Conservation (phyloP, 2,797 vertebrate genomes). For the Naso thynnoides region DNA sequence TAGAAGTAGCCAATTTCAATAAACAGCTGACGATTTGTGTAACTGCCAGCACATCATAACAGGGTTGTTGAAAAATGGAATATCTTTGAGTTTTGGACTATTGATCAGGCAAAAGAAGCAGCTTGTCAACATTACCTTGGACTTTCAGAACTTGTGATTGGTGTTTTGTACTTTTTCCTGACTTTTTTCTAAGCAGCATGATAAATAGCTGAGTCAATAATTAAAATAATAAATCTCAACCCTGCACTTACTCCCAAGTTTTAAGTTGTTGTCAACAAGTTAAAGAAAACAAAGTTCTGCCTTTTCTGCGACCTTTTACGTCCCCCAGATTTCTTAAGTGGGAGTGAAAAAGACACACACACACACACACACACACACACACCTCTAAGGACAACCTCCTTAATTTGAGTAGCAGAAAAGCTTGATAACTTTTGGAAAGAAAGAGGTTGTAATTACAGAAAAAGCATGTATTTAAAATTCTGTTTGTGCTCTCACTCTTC, state of each 20-base stretch:
- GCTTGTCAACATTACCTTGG: background rate
- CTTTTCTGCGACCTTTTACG: background rate
- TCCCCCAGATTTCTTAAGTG: background rate
- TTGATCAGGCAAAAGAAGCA: background rate
- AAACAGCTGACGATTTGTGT: too few species aligned
- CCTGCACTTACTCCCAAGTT: background rate
- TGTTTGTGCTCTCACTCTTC: slow-evolving; percentile 26
- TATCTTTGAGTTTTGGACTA: background rate
- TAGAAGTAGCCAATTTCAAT: too few species aligned
- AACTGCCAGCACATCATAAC: too few species aligned
- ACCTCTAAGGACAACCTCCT: background rate
- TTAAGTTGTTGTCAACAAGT: background rate
- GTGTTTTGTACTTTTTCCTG: background rate
- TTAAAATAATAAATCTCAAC: background rate
- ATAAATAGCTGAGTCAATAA: background rate
- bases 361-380: too few species aligned
- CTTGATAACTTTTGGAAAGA: background rate
- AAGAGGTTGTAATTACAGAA: background rate
- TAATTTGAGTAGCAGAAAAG: background rate
- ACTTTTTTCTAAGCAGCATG: background rate
- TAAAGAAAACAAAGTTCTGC: background rate
- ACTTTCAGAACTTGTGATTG: background rate
- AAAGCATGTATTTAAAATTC: slow-evolving; percentile 10
- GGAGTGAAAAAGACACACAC: slow-evolving; percentile 1
- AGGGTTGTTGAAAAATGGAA: too few species aligned